phyloP scores from a whole-genome alignment of 2,113 vertebrate genomes.

The rat (Rattus norvegicus) region DNA sequence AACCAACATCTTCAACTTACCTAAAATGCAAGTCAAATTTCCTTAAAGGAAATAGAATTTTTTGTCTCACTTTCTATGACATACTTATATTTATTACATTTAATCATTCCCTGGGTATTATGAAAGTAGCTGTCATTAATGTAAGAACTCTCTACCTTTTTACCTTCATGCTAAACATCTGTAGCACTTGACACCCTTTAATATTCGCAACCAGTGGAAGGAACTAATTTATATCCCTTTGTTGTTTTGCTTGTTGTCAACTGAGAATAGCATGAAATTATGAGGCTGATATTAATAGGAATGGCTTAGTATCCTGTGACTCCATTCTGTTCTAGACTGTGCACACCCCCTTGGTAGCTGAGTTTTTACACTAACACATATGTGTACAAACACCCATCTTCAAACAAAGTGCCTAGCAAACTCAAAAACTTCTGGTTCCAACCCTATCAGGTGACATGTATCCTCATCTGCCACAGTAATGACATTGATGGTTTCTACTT shows the following conservation, averaged over 20 bases:
- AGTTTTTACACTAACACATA: not conserved
- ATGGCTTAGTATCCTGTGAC: no score
- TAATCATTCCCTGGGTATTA: constrained; percentile 6
- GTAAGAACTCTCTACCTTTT: not conserved
- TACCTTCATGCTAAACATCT: not conserved
- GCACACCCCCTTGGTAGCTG: not conserved
- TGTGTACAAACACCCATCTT: not conserved
- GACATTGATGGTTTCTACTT: not conserved
- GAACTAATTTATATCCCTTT: not conserved
- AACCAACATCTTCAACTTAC: not conserved
- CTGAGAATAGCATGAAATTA: not conserved
- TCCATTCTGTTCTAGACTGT: no score
- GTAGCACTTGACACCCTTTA: not conserved
- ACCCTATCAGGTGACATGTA: not conserved
- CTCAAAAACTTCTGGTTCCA: not conserved
- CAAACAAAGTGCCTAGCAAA: not conserved
- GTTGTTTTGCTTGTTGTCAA: not conserved
- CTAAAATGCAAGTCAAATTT: not conserved
- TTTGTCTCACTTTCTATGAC: not conserved
- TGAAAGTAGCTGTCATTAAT: not conserved
- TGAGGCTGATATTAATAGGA: not conserved
- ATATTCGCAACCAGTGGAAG: not conserved
- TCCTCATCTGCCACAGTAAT: not conserved
- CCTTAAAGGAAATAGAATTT: not conserved
- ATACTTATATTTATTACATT: constrained; percentile 9